Evolutionary conservation across 2,113 vertebrate genomes (phyloP).

Genomic region (Daphoenositta chrysoptera): DNA sequence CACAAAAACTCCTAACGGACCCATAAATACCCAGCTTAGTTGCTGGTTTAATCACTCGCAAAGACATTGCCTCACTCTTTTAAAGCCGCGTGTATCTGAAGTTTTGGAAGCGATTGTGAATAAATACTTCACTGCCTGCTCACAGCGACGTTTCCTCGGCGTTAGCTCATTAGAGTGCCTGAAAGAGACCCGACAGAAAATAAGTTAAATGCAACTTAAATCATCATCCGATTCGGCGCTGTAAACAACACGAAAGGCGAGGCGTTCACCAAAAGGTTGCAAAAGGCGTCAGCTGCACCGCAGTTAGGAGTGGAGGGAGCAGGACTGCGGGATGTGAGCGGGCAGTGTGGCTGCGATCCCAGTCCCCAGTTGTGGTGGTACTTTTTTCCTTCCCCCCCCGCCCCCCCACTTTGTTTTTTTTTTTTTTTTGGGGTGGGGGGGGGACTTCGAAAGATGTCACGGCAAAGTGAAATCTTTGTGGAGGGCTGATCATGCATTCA

Average conservation of each 20-base stretch:
- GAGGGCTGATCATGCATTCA: conserved; percentile 64
- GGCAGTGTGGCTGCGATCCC: background rate
- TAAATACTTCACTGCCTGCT: conserved; percentile 3
- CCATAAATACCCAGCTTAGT: background rate
- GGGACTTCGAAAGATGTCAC: conserved; percentile 33
- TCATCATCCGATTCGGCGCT: background rate
- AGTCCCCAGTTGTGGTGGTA: background rate
- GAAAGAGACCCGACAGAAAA: background rate
- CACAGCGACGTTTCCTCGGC: background rate
- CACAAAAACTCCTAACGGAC: background rate
- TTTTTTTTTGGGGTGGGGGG: no score
- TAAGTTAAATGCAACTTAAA: background rate
- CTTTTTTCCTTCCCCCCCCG: rapidly evolving
- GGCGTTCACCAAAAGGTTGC: background rate
- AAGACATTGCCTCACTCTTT: background rate
- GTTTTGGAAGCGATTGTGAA: background rate
- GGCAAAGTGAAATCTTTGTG: conserved; percentile 41
- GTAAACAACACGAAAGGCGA: background rate
- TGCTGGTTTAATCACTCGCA: background rate
- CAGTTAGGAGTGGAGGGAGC: background rate
- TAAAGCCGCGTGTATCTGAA: background rate
- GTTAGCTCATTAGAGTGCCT: background rate
- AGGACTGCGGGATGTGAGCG: background rate
- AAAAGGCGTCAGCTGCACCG: background rate
- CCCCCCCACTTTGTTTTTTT: background rate